phyloP scores from a whole-genome alignment of 2,797 vertebrate species.

The Falco novaeseelandiae region DNA sequence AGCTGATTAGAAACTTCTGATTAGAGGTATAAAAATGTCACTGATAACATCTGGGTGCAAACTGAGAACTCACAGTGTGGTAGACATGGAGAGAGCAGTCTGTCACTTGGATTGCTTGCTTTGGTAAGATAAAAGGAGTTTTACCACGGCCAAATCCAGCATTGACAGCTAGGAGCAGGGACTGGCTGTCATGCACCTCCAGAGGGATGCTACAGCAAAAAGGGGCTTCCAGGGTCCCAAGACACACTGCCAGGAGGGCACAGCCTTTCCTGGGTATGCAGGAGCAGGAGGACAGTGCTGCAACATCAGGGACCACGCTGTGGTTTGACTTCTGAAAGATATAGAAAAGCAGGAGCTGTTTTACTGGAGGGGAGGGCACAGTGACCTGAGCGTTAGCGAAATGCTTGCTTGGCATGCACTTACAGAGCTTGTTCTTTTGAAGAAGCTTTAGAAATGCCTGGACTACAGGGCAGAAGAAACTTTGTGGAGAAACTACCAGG shows the following conservation, averaged over 20 bases:
- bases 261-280: neutral
- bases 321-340: neutral
- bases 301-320: rapidly evolving
- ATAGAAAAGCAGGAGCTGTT: neutral
- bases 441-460: neutral
- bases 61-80: neutral
- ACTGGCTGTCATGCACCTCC: neutral
- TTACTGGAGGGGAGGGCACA: neutral
- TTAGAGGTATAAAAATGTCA: neutral
- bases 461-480: neutral
- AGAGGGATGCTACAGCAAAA: neutral
- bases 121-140: neutral
- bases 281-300: neutral
- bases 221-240: neutral
- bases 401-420: rapidly evolving
- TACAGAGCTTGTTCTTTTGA: neutral
- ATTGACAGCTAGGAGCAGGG: neutral
- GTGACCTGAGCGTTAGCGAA: neutral
- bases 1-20: neutral
- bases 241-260: neutral
- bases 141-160: neutral
- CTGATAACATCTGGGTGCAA: neutral
- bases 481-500: neutral
- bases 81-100: neutral
- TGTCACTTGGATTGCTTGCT: neutral